These are phyloP conservation scores for Nyctalus aviator DNA, from an alignment of 2,797 vertebrate genomes.

Conservation along the genomic window DNA sequence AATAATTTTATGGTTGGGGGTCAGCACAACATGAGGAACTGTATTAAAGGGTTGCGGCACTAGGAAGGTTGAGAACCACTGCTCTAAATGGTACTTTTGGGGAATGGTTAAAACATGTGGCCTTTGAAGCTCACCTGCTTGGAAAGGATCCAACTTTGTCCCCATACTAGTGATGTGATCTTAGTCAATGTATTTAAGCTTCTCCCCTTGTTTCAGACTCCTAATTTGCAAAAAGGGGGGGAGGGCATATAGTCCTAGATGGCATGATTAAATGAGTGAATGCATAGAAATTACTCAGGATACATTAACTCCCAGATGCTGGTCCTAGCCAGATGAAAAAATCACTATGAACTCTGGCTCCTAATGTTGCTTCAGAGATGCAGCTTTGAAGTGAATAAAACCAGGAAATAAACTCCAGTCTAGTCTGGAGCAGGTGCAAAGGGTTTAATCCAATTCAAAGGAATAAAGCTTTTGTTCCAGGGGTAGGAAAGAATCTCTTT, in stretches of 20 bases:
- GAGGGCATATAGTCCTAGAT: background rate
- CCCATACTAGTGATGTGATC: background rate
- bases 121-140: background rate
- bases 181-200: background rate
- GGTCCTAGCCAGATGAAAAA: background rate
- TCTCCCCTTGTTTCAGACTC: background rate
- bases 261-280: background rate
- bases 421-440: constrained; percentile 9
- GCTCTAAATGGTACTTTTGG: background rate
- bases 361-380: background rate
- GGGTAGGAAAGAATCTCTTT: background rate
- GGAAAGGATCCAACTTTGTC: background rate
- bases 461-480: background rate
- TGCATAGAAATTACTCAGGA: background rate
- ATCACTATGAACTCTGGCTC: background rate
- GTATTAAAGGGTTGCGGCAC: too few species aligned
- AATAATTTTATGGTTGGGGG: too few species aligned
- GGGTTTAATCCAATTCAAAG: background rate
- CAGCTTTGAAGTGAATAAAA: constrained; percentile 40
- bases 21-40: too few species aligned
- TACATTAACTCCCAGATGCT: background rate
- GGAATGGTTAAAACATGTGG: background rate
- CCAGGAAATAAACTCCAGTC: constrained; percentile 4
- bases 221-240: background rate
- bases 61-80: too few species aligned